Percentiles rank a stretch among this genome's conserved stretches.
Conservation (phyloP, 1,140 invertebrate species). For the Leptinotarsa defecta region DNA sequence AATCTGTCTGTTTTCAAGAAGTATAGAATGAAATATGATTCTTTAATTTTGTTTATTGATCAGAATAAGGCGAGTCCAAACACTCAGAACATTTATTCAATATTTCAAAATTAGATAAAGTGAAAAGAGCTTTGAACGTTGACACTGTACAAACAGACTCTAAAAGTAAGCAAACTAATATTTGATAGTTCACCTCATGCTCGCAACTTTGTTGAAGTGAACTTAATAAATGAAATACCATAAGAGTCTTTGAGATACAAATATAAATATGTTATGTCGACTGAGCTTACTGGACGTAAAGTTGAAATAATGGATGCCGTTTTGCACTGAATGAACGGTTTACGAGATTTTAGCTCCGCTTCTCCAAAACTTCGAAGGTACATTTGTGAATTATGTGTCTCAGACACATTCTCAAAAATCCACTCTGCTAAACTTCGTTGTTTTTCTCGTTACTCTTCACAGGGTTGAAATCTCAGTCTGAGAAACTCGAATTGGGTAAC, state of each 20-base stretch:
- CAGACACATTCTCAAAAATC: background rate
- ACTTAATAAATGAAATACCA: background rate
- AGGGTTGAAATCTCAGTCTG: no score
- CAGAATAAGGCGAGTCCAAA: no score
- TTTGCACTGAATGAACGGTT: background rate
- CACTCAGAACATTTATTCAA: background rate
- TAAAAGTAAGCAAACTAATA: background rate
- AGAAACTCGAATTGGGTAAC: no score
- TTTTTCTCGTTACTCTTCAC: no score
- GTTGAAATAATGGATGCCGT: background rate
- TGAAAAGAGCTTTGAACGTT: background rate
- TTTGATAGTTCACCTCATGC: background rate
- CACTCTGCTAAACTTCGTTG: no score
- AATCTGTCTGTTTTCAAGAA: no score
- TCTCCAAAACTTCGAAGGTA: background rate
- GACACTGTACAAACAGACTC: background rate
- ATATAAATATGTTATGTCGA: slow-evolving; percentile 9
- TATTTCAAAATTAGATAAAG: background rate
- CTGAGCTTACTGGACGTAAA: background rate
- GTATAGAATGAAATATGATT: no score
- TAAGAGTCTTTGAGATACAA: background rate
- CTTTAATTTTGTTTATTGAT: no score
- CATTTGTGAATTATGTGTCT: background rate
- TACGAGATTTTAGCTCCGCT: background rate
- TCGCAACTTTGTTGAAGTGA: background rate